Base-by-base conservation (phyloP, 2,888 invertebrate genomes). In the Drosophila demipolita region DNA sequence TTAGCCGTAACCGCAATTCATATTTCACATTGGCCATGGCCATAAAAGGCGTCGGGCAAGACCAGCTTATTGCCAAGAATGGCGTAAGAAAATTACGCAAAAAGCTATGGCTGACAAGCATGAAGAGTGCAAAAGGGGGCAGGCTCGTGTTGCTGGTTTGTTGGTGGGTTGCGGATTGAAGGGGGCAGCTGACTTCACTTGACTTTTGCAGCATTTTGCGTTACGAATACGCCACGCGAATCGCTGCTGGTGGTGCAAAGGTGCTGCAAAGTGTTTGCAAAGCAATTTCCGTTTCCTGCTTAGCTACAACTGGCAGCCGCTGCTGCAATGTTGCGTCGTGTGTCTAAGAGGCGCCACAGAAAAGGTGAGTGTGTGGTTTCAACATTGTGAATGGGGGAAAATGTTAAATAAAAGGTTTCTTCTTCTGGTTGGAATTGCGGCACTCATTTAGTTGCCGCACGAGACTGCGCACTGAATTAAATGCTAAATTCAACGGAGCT, bases 281-380 rank as follows among this genome's bases (percentile, higher is more conserved):
- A 87, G 87, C 85, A 89, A 89, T 89, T 87, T 87, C 87, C 87
- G 89, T 82, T 87, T 87, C 89, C 87, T 87, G 87, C 87, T 87
- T 78, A 82, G 81, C 81, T 70, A 69, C 81, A 75, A 87, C 78
- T 87, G 90, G 90, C 88, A 89, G 85, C 60, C 78, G 65, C 54
- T 61, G 61, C 61, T 64, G 66, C 66, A 79, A 23, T 40, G 29
- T 57, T 26, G n/a, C 48, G 36, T 20, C 26, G 42, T 7, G 8
- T 49, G 64, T 17, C 26, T n/a, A 15, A 23, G 6, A 36, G 26
- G 4, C 3, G n/a, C n/a, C 11, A 1, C 23, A 12, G 35, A 4
- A 17, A 32, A 11, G 29, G 23, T n/a, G 15, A 23, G 35, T 29
- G 40, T 17, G 12, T 29, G 48, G 45, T 8, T 23, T 45, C 15